Percentiles rank a stretch among this genome's conserved stretches.
Evolutionary conservation across 2,113 vertebrate species (phyloP).

Genomic region (Manacus vitellinus): DNA sequence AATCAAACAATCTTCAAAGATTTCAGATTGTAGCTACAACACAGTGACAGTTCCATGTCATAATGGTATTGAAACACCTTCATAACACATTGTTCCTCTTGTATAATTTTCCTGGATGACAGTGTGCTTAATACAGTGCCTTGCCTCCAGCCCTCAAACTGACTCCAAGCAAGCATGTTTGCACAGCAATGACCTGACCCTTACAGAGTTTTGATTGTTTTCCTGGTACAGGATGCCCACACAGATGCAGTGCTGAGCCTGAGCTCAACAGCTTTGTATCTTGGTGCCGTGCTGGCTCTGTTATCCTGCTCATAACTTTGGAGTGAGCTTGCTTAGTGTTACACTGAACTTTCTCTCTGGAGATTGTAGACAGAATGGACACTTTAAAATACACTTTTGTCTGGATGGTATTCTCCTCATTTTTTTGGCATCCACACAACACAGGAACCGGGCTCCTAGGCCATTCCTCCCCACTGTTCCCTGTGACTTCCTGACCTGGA

Average conservation of each 20-base stretch:
- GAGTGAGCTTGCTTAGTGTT: not conserved
- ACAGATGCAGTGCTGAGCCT: not conserved
- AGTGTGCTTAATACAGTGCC: not conserved
- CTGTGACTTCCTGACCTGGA: constrained; percentile 76
- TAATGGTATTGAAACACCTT: not conserved
- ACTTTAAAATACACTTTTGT: not conserved
- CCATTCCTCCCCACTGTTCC: not conserved
- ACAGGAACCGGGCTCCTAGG: not conserved
- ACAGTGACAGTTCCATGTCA: not conserved
- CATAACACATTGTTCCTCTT: not conserved
- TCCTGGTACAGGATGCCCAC: not conserved
- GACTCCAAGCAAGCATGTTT: not conserved
- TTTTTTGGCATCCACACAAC: not conserved
- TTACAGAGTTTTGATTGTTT: not conserved
- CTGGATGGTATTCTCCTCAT: not conserved
- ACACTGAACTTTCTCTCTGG: not conserved
- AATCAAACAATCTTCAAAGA: not conserved
- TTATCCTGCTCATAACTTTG: not conserved
- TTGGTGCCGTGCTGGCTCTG: not conserved
- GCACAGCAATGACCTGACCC: not conserved
- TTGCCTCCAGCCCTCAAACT: not conserved
- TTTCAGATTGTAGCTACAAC: not conserved
- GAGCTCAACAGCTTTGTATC: not conserved
- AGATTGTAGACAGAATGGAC: not conserved
- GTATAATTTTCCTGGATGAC: not conserved